These are phyloP conservation scores for Lates japonicus DNA, from an alignment of 2,797 vertebrate species.

Conservation along the genomic window DNA sequence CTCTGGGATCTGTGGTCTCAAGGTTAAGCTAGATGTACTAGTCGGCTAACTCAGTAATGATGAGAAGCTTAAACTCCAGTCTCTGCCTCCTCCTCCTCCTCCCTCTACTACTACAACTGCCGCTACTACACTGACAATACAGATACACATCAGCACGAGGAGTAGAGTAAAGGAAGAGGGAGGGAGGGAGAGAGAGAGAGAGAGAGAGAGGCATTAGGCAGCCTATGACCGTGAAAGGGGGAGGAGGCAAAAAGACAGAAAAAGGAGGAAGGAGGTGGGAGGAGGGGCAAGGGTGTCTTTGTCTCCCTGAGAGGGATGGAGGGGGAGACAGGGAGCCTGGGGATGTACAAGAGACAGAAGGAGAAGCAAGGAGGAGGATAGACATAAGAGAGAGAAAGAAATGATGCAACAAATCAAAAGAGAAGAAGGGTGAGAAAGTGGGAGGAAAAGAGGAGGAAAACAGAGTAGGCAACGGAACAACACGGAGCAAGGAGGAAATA, in stretches of 20 bases:
- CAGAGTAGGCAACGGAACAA: not conserved
- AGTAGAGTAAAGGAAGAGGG: slow-evolving; percentile 41
- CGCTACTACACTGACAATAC: slow-evolving; percentile 55
- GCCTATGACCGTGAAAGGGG: slow-evolving; percentile 56
- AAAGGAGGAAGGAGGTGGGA: slow-evolving; percentile 31
- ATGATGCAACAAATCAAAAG: slow-evolving; percentile 49
- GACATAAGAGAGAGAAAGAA: slow-evolving; percentile 20
- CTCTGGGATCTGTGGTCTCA: slow-evolving; percentile 56
- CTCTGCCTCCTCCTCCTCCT: slow-evolving; percentile 58
- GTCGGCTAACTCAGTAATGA: slow-evolving; percentile 68
- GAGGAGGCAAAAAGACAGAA: slow-evolving; percentile 54
- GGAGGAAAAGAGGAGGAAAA: not conserved
- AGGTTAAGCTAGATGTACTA: too few relatives aligned
- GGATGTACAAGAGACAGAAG: slow-evolving; percentile 64
- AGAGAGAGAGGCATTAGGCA: slow-evolving; percentile 24
- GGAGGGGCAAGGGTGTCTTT: slow-evolving; percentile 61
- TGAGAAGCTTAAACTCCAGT: slow-evolving; percentile 59
- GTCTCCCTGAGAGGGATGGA: slow-evolving; percentile 66
- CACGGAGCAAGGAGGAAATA: not conserved
- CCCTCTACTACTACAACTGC: slow-evolving; percentile 27
- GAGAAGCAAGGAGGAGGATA: slow-evolving; percentile 32
- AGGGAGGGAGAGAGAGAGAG: slow-evolving; percentile 24
- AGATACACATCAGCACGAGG: slow-evolving; percentile 56
- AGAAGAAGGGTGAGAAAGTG: slow-evolving; percentile 5
- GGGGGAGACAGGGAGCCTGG: slow-evolving; percentile 49